Percentiles rank a stretch among this genome's conserved stretches.
Conservation (phyloP, 2,888 invertebrate genomes). For the Drosophila suboccidentalis region DNA sequence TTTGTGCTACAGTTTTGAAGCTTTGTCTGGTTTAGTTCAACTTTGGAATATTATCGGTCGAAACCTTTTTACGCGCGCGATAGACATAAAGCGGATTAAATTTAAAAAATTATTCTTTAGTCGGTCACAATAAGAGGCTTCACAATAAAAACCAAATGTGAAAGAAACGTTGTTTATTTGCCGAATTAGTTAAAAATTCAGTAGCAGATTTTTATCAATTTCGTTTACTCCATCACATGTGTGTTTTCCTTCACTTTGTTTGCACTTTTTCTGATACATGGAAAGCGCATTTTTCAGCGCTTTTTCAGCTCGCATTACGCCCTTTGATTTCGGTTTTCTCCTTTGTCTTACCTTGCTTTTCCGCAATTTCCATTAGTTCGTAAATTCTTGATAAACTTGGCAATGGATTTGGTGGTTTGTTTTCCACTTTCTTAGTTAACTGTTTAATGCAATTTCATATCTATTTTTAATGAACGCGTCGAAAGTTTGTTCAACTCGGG, state of each 20-base stretch:
- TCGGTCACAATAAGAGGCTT: slow-evolving; percentile 4
- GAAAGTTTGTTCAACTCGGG: background rate
- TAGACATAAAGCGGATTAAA: slow-evolving; percentile 61
- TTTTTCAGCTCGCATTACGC: background rate
- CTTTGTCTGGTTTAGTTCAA: slow-evolving; percentile 49
- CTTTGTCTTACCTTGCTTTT: slow-evolving; percentile 16
- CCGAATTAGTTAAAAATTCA: background rate
- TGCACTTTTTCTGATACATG: slow-evolving; percentile 5
- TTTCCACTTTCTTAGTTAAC: background rate
- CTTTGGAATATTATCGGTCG: slow-evolving; percentile 52
- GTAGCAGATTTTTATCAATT: background rate
- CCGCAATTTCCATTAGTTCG: slow-evolving; percentile 63
- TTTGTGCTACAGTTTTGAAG: slow-evolving; percentile 46
- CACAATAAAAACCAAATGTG: slow-evolving; percentile 6
- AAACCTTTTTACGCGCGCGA: slow-evolving; percentile 38
- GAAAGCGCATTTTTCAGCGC: slow-evolving; percentile 13
- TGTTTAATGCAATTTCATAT: background rate
- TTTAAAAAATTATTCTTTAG: slow-evolving; percentile 39
- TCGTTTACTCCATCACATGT: background rate
- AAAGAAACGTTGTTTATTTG: background rate
- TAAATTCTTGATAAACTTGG: slow-evolving; percentile 45
- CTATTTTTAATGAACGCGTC: background rate
- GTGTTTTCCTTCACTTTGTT: background rate
- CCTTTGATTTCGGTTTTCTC: slow-evolving; percentile 1
- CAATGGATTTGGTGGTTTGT: slow-evolving; percentile 11